Conservation (phyloP, 2,113 vertebrate genomes). For the Tetrax tetrax region DNA sequence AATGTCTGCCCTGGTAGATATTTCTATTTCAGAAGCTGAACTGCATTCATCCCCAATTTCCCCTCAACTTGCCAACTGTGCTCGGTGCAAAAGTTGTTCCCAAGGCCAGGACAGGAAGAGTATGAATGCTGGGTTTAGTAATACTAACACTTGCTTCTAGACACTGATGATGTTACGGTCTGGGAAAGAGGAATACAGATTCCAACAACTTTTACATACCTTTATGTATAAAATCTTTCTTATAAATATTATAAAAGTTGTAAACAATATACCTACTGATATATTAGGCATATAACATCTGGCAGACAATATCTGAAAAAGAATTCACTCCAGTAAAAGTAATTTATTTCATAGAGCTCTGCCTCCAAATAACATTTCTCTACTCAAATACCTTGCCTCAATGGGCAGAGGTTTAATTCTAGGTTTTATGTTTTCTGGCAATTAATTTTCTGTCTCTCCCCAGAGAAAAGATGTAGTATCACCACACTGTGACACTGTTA, state of each 20-base stretch:
- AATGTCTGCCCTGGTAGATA: background rate
- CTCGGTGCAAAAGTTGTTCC: background rate
- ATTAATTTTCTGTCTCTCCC: background rate
- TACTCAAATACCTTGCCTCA: background rate
- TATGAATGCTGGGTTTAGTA: background rate
- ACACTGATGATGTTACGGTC: background rate
- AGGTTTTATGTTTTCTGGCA: background rate
- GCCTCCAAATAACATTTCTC: background rate
- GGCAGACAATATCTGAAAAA: background rate
- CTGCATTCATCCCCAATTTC: background rate
- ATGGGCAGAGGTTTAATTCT: background rate
- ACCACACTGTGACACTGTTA: background rate
- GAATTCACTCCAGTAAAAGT: background rate
- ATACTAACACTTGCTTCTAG: background rate
- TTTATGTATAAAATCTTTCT: background rate
- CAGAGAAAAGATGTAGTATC: background rate
- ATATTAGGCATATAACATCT: background rate
- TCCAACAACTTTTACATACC: background rate
- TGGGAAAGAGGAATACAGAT: background rate
- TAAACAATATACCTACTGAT: background rate
- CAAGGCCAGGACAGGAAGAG: background rate
- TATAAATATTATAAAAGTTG: background rate
- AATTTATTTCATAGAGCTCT: background rate
- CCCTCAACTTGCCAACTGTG: background rate
- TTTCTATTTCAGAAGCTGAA: background rate